Base-by-base conservation (phyloP, 2,888 invertebrate genomes). In the Rhabditoides inermis region DNA sequence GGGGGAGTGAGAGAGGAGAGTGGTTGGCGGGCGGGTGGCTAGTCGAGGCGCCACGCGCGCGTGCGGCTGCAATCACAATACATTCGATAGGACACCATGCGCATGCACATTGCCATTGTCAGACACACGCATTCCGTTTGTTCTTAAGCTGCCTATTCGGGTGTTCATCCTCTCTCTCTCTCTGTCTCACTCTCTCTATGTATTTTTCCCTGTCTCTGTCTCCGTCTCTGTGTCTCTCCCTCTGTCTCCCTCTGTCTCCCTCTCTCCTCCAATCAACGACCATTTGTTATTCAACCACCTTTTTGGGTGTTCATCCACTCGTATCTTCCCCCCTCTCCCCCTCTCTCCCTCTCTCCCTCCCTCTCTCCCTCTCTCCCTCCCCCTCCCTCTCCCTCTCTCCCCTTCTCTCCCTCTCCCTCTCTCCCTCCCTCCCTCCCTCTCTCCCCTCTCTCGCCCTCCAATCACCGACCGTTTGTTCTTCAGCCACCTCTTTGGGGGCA, bases 401-500 rank as follows among this genome's bases (percentile, higher is more conserved):
- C 53, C 48, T 53, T 49, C 49, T 49, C 53, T 45, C 49, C 45
- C 36, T 26, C 37, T 44, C 28, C 37, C 44, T 41, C 25, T 40
- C 28, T 26, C 10, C n/a, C n/a, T 28, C 2, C 15, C 40, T 20
- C 15, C 35, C 49, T 49, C 49, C 6, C 6, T 23, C 6, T 47
- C 37, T 45, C 52, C 23, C 27, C 46, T 36, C 28, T 27, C 26
- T 28, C n/a, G 20, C 28, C 27, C 44, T 30, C 36, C 37, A 41
- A n/a, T 35, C 23, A 25, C 40, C 32, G 2, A 7, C 30, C 35
- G 36, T 50, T 45, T 25, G 10, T 25, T 22, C 28, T 60, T 55
- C n/a, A 67, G 51, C 53, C 51, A 65, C 39, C 59, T 50, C 51
- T 63, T 65, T 0, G 56, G 49, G 22, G 51, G 46, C 48, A 65